These are phyloP conservation scores for Poeciliopsis prolifica DNA, from an alignment of 2,113 vertebrate species.

Conservation along the genomic window DNA sequence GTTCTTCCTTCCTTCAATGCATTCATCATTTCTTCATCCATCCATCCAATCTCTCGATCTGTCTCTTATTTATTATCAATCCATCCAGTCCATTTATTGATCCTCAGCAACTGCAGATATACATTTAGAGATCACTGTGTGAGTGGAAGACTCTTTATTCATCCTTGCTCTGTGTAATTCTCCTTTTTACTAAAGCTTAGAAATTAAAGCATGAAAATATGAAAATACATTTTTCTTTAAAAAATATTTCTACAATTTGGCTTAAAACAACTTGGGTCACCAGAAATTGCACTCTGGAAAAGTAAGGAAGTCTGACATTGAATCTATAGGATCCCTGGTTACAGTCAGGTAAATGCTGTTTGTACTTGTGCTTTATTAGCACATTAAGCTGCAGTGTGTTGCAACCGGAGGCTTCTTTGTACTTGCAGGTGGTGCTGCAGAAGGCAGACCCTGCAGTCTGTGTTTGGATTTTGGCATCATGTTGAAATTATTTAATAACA, in stretches of 20 bases:
- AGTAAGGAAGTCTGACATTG: not conserved
- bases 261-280: no score
- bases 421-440: slow-evolving; percentile 49
- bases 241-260: not conserved
- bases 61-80: no score
- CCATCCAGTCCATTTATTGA: not conserved
- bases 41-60: no score
- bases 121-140: no score
- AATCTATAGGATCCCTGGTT: not conserved
- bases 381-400: slow-evolving; percentile 37
- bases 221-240: not conserved
- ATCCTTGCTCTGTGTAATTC: no score
- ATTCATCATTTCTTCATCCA: not conserved
- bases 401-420: slow-evolving; percentile 65
- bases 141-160: no score
- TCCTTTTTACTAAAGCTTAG: not conserved
- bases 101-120: not conserved
- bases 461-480: slow-evolving; percentile 33
- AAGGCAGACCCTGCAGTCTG: slow-evolving; percentile 44
- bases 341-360: slow-evolving; percentile 11
- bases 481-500: slow-evolving; percentile 41
- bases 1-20: not conserved
- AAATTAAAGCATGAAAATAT: not conserved
- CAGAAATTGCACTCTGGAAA: not conserved
- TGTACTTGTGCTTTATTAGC: slow-evolving; percentile 13